Evolutionary conservation across 1,140 invertebrate species (phyloP).

Genomic region (Phenacoccus solenopsis): DNA sequence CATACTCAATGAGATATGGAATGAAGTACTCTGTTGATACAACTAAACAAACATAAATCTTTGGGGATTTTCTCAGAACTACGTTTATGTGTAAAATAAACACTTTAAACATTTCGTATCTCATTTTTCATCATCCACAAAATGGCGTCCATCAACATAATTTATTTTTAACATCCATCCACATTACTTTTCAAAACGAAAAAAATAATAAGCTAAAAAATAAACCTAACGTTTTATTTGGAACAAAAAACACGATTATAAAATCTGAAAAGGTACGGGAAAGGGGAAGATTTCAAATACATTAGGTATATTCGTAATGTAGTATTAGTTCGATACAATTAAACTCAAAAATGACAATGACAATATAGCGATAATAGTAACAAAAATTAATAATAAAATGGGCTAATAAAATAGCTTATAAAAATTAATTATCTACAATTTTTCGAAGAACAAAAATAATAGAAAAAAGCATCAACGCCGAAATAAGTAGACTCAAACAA

Average conservation of each 20-base stretch:
- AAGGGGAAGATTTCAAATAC: neutral
- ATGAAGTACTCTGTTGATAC: too few relatives aligned
- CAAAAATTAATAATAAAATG: neutral
- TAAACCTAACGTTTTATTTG: slow-evolving; percentile 29
- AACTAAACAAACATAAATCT: too few relatives aligned
- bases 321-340: neutral
- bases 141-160: neutral
- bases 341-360: neutral
- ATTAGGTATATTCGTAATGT: neutral
- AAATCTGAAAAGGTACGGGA: slow-evolving; percentile 13
- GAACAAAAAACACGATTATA: slow-evolving; percentile 17
- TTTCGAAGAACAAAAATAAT: neutral
- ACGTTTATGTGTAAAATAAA: too few relatives aligned
- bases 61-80: too few relatives aligned
- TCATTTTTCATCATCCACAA: too few relatives aligned
- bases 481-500: neutral
- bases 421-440: neutral
- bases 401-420: neutral
- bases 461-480: neutral
- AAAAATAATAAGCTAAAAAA: neutral
- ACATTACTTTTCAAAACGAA: neutral
- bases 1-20: too few relatives aligned
- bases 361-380: neutral
- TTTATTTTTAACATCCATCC: neutral
- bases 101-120: too few relatives aligned